Evolutionary conservation across 2,113 vertebrate species (phyloP), one percentile per base, ranked within the genome.

Genomic region (Collichthys lucidus): DNA sequence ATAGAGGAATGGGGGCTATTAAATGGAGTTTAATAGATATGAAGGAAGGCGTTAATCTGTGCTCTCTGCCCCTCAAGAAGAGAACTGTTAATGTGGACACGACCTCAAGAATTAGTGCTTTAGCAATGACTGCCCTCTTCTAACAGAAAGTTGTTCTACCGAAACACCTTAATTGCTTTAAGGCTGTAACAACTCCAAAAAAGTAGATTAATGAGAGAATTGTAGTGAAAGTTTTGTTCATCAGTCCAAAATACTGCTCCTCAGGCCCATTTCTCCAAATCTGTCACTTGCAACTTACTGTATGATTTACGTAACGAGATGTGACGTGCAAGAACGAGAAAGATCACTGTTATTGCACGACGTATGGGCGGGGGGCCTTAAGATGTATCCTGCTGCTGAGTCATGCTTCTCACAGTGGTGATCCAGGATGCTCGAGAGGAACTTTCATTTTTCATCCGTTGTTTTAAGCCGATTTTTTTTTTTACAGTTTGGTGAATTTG

Each of bases 11-110:
- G 84, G 53, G 65, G 80, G 87, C 86, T 70, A 89, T 91, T 91
- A 82, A 73, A 82, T 40, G 15, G 70, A 81, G 82, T 86, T 90
- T 86, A 92, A 91, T 82, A 89, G 69, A 83, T 83, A 89, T 87
- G 72, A 87, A 88, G 87, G 65, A 70, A 81, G 60, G 68, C 59
- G 64, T 84, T 83, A 82, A 77, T 88, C 63, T 73, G 89, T 69
- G 82, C 80, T 49, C 26, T 83, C 40, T 78, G 72, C 84, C 67
- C 65, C 61, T 26, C 52, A 72, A 76, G 35, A 74, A 77, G 53
- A 61, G 8, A 12, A 2, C 11, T 29, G 49, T 59, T 77, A 80
- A 57, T 61, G 22, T 52, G 60, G 24, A 68, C 47, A 20, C 29
- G 19, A 81, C 24, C 65, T 67, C 11, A 49, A 22, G 9, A 61